phyloP scores from a whole-genome alignment of 2,797 vertebrate species.

The Scolopax bukidnonensis region DNA sequence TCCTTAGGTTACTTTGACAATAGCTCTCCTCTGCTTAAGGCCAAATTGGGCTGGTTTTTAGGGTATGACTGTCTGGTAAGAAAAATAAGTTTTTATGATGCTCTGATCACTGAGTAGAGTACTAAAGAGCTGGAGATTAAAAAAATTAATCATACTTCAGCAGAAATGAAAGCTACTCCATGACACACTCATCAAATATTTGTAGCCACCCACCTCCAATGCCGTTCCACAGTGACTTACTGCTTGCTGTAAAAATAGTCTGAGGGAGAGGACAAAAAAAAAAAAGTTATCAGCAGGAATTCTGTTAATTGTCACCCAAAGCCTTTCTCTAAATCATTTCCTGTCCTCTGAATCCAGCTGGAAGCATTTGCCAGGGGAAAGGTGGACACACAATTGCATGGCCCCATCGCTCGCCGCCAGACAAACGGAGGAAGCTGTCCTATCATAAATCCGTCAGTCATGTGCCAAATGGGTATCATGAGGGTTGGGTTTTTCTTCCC shows the following conservation, averaged over 20 bases:
- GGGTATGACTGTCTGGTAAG: neutral
- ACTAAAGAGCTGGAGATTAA: neutral
- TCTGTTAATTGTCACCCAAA: conserved; percentile 68
- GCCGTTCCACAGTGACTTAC: neutral
- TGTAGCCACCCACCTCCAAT: neutral
- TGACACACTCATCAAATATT: neutral
- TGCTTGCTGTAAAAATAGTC: conserved; percentile 20
- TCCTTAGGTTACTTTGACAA: neutral
- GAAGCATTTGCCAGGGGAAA: neutral
- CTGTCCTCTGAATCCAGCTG: conserved; percentile 65
- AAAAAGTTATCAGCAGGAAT: conserved; percentile 70
- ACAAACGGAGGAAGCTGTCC: conserved; percentile 75
- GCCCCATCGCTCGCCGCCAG: neutral
- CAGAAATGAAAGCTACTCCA: neutral
- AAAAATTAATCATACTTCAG: neutral
- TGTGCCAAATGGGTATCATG: neutral
- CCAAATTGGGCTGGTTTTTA: neutral
- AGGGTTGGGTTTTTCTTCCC: conserved; percentile 15
- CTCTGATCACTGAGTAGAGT: neutral
- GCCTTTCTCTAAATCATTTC: conserved; percentile 68
- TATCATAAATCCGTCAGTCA: conserved; percentile 69
- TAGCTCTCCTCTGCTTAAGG: neutral
- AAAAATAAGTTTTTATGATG: neutral
- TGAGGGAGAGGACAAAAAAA: neutral
- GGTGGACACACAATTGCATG: neutral